Conservation (phyloP, 2,888 invertebrate genomes). For the Caenorhabditis sulstoni region DNA sequence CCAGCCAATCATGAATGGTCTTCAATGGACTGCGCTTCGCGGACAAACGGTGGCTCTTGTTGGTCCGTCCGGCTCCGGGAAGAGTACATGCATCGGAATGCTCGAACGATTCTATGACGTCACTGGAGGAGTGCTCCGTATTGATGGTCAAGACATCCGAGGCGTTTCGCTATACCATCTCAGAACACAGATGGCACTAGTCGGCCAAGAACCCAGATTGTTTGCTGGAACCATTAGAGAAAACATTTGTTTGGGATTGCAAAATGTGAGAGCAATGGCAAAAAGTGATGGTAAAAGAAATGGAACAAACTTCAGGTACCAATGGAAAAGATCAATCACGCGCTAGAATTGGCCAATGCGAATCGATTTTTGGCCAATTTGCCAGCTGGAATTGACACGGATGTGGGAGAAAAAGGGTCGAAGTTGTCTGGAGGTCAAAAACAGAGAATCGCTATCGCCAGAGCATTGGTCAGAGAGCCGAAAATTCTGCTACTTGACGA, state of each 20-base stretch:
- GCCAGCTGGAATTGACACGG: conserved; percentile 72
- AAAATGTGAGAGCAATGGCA: conserved; percentile 52
- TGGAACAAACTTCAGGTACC: conserved; percentile 52
- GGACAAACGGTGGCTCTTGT: conserved; percentile 81
- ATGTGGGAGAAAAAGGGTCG: conserved; percentile 85
- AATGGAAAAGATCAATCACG: conserved; percentile 69
- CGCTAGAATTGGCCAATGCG: conserved; percentile 68
- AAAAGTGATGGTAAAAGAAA: conserved; percentile 20
- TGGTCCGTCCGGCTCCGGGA: conserved; percentile 90
- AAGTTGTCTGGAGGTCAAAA: conserved; percentile 91
- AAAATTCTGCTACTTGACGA: conserved; percentile 66
- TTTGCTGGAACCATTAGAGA: conserved; percentile 90
- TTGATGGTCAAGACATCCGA: conserved; percentile 84
- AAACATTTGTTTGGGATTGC: conserved; percentile 90
- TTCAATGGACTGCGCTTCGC: conserved; percentile 78
- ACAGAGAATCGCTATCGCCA: conserved; percentile 90
- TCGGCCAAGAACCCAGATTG: conserved; percentile 93
- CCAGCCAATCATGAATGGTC: conserved; percentile 76
- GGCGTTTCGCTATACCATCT: conserved; percentile 86
- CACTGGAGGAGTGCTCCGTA: conserved; percentile 82
- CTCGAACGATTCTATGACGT: conserved; percentile 91
- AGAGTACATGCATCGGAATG: conserved; percentile 90
- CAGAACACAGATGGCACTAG: conserved; percentile 89
- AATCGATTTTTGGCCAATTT: conserved; percentile 66
- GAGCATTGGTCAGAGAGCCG: conserved; percentile 63